phyloP scores from a whole-genome alignment of 2,888 invertebrate species.

The Oeneis ivallda region DNA sequence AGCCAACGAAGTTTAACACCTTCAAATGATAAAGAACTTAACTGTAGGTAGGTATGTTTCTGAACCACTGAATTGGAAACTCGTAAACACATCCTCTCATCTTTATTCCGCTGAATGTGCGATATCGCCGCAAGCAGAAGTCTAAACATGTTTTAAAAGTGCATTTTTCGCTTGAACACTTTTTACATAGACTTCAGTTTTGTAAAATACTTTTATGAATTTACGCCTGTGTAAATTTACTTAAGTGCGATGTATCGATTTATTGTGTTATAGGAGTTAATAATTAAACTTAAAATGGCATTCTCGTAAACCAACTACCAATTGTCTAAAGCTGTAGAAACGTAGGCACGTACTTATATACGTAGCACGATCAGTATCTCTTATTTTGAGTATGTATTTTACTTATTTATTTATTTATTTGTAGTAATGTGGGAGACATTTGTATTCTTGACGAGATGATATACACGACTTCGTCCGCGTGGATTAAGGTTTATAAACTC shows the following conservation, averaged over 20 bases:
- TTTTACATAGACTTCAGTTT: slow-evolving; percentile 29
- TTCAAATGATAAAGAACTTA: slow-evolving; percentile 31
- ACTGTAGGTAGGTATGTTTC: slow-evolving; percentile 19
- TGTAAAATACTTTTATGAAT: background rate
- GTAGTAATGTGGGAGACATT: too few relatives aligned
- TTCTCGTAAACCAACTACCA: too few relatives aligned
- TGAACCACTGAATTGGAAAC: slow-evolving; percentile 25
- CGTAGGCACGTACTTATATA: too few relatives aligned
- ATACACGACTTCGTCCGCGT: too few relatives aligned
- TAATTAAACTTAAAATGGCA: too few relatives aligned
- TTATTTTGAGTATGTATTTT: too few relatives aligned
- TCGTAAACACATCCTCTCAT: slow-evolving; percentile 31
- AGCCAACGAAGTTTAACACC: background rate
- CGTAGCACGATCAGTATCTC: too few relatives aligned
- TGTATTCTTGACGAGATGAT: too few relatives aligned
- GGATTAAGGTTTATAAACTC: too few relatives aligned
- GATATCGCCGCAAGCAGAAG: slow-evolving; percentile 37
- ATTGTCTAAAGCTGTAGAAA: too few relatives aligned
- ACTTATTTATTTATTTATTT: too few relatives aligned
- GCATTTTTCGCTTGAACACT: slow-evolving; percentile 43
- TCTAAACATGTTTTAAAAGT: slow-evolving; percentile 41
- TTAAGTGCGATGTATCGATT: background rate
- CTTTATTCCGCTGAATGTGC: slow-evolving; percentile 36
- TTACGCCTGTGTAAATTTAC: background rate
- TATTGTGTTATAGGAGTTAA: too few relatives aligned